Evolutionary conservation across 2,113 vertebrate genomes (phyloP), one percentile per base, ranked within the genome.

Genomic region (Myotis davidii): DNA sequence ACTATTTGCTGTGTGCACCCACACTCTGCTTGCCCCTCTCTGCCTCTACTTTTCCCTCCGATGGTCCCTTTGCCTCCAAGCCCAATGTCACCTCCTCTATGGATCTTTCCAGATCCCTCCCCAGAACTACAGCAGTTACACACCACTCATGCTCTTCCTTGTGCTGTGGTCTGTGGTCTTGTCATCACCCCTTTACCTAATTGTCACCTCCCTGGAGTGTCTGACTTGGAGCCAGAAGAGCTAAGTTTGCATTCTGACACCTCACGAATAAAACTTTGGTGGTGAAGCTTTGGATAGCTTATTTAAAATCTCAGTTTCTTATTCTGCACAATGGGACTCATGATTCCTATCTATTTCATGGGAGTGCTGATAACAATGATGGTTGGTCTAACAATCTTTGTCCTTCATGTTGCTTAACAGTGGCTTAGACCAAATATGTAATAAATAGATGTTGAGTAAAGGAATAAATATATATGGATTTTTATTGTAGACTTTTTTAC

Each of bases 291-390:
- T 29, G 23, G 56, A 11, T 14, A 12, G 17, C 10, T 37, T 82
- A 65, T 76, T 95, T 59, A 61, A 92, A 91, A 65, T 64, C 83
- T 64, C 85, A 23, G 85, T 69, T 91, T 92, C 48, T 34, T 82
- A 3, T 88, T 82, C 82, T 94, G 29, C 29, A 91, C 42, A 91
- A 74, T 78, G 78, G 88, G 67, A 87, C 32, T 20, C 42, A 59
- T 14, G 61, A 54, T 67, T 83, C 37, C 45, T 77, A 54, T 61
- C 88, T 81, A 32, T 32, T 88, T 92, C 65, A 72, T 6, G 18
- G 25, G 88, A 67, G 39, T 32, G 9, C 16, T 54, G 25, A n/a
- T 61, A 59, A 78, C 34, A 14, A 90, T 65, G 37, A 83, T 37
- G 8, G 1, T 69, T 12, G 20, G 14, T 14, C 11, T 73, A 82